Base-by-base conservation (phyloP, 2,113 vertebrate genomes). In the Bujurquina vittata region DNA sequence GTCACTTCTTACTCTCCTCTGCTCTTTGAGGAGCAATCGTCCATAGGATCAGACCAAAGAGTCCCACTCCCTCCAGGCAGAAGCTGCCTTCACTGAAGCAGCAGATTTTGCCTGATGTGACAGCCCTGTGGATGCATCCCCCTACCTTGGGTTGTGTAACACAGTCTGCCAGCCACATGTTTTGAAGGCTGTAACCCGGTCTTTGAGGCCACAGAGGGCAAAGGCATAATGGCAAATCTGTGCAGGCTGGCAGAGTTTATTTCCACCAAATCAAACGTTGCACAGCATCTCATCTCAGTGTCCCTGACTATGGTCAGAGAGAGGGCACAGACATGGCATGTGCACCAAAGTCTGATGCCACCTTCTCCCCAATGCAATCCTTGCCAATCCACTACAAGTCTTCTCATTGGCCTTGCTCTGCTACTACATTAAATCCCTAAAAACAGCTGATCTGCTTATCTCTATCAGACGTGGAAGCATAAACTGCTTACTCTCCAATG, bases 371-470 rank as follows among this genome's bases (percentile, higher is more conserved):
- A 77, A 61, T 20, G 76, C 69, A 76, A 80, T 75, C 84, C 65
- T 81, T 17, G 29, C 49, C 84, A 88, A 88, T 88, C 88, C 82
- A 77, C 33, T 43, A 56, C 86, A 82, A 54, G 81, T 88, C 83
- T 69, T 77, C 79, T 83, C 81, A 85, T 80, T 77, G 56, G 83
- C 81, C 55, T 61, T 26, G 46, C 63, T 86, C 69, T 20, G 26
- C 55, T 77, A 78, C 63, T 52, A 80, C 72, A 90, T 91, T 22
- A 83, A 87, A 91, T 92, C 84, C 22, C 22, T 87, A 85, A 81
- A 91, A 93, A 90, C 89, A 90, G 91, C 88, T 91, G 78, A 92
- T 88, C 89, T 91, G 93, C 93, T 93, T 91, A 91, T 93, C 87
- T 90, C 73, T 85, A 65, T 88, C 88, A 82, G 79, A 88, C 29